These are phyloP conservation scores for Chaitophorus viminalis DNA, from an alignment of 2,888 invertebrate genomes.

Conservation along the genomic window DNA sequence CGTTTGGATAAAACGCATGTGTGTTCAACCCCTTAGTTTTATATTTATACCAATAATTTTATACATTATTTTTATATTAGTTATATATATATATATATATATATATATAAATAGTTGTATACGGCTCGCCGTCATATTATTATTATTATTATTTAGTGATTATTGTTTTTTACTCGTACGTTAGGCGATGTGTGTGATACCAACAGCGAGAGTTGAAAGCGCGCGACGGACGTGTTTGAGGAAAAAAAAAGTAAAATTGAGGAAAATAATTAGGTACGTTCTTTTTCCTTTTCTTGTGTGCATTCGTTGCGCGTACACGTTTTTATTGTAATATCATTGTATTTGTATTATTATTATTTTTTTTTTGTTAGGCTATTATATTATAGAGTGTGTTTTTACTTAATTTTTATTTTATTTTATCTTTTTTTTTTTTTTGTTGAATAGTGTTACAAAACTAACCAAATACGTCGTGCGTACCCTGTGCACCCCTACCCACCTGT, in stretches of 20 bases:
- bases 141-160: not conserved
- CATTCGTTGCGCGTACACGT: not conserved
- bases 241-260: not conserved
- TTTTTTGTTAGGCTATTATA: not conserved
- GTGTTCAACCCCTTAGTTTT: conserved; percentile 46
- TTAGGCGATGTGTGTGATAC: not conserved
- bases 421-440: conserved; percentile 49
- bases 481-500: conserved; percentile 19
- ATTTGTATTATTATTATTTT: not conserved
- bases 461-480: not conserved
- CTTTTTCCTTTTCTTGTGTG: not conserved
- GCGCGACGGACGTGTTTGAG: no score
- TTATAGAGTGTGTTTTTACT: not conserved
- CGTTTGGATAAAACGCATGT: conserved; percentile 33
- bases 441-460: conserved; percentile 57
- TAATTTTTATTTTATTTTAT: not conserved
- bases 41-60: conserved; percentile 19
- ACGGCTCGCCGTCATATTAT: not conserved
- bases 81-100: no score
- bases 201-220: not conserved
- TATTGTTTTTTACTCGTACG: not conserved
- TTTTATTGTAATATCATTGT: conserved; percentile 20
- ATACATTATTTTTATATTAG: not conserved
- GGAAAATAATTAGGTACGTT: not conserved
- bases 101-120: no score